Percentiles rank a stretch among this genome's conserved stretches.
These are phyloP conservation scores for Scolopax rusticola DNA, from an alignment of 2,797 vertebrate species.

Conservation along the genomic window DNA sequence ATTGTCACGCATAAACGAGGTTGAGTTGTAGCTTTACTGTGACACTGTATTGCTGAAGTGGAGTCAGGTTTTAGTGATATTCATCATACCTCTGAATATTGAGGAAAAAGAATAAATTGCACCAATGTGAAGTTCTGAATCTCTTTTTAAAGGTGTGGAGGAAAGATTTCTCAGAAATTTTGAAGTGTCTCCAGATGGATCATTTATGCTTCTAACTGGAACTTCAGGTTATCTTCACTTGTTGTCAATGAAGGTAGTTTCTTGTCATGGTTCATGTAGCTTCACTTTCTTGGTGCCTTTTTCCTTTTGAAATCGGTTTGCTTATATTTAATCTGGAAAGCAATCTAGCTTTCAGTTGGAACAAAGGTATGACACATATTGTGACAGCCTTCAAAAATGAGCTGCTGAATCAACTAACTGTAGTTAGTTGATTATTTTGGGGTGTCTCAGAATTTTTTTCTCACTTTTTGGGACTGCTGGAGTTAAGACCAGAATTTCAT, in stretches of 20 bases:
- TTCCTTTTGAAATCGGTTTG: background rate
- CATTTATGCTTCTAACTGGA: constrained; percentile 87
- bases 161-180: constrained; percentile 88
- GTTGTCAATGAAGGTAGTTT: constrained; percentile 89
- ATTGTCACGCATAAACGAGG: background rate
- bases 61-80: background rate
- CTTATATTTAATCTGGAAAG: background rate
- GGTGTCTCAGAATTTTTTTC: background rate
- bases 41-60: background rate
- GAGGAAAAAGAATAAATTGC: background rate
- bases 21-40: background rate
- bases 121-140: background rate
- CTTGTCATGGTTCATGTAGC: background rate
- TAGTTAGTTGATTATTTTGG: background rate
- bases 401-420: background rate
- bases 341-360: background rate
- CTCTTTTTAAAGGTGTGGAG: constrained; percentile 82
- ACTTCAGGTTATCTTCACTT: constrained; percentile 90
- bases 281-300: background rate
- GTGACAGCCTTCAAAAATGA: background rate
- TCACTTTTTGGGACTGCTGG: background rate
- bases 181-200: constrained; percentile 90
- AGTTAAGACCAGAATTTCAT: background rate
- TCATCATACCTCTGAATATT: background rate
- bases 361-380: rapidly evolving